Evolutionary conservation across 2,888 invertebrate species (phyloP).

Genomic region (Cremastinae sp.): DNA sequence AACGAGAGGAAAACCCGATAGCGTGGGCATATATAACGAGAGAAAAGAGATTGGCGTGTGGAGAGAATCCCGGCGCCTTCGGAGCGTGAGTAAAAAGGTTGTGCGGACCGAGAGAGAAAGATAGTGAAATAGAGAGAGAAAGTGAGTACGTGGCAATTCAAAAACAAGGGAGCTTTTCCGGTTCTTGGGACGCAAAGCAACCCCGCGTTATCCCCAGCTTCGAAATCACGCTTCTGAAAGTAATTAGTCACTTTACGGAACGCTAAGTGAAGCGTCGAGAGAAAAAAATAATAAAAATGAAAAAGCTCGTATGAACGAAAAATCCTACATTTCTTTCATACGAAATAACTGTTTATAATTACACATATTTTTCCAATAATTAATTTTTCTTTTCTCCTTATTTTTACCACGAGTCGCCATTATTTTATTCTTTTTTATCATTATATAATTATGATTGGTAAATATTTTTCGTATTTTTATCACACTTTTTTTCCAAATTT

Average conservation of each 20-base stretch:
- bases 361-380: constrained; percentile 14
- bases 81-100: constrained; percentile 58
- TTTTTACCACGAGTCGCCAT: no score
- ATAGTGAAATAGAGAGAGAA: not conserved
- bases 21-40: constrained; percentile 26
- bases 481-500: constrained; percentile 12
- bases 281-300: constrained; percentile 3
- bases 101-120: constrained; percentile 41
- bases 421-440: constrained; percentile 21
- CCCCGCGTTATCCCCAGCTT: constrained; percentile 24
- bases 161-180: constrained; percentile 52
- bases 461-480: not conserved
- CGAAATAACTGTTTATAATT: no score
- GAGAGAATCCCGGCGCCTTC: constrained; percentile 31
- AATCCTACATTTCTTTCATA: not conserved
- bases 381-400: no score
- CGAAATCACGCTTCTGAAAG: constrained; percentile 52
- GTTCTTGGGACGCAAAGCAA: constrained; percentile 23
- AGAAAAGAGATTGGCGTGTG: constrained; percentile 32
- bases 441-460: no score
- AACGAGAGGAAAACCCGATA: constrained; percentile 25
- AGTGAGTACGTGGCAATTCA: constrained; percentile 39
- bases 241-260: constrained; percentile 57
- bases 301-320: constrained; percentile 2
- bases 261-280: constrained; percentile 41